Base-by-base conservation (phyloP, 2,113 vertebrate genomes). In the Grus americana region DNA sequence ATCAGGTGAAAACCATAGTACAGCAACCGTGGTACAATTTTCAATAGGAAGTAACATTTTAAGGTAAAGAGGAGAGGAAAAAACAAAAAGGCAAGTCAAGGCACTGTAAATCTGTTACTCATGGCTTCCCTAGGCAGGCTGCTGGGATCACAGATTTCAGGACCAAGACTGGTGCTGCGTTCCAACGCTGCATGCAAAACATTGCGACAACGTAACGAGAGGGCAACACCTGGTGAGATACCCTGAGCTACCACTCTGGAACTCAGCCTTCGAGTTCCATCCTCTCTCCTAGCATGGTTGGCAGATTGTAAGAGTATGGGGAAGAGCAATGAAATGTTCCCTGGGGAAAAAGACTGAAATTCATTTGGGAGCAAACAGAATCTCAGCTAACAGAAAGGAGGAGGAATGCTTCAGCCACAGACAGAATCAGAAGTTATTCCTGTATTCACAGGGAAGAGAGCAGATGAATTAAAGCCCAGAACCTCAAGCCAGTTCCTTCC, bases 151-250 rank as follows among this genome's bases (percentile, higher is more conserved):
- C 11, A 42, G 24, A 8, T 72, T 50, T 11, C 27, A 29, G 36
- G 30, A 61, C 46, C 16, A 6, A 32, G 40, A 36, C 44, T 0
- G 5, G 24, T 20, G 32, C 27, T 34, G 42, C 26, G 34, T 38
- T 52, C 34, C 49, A 32, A 44, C 5, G 29, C 15, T 16, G 23
- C 1, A 0, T 13, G 18, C 46, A 42, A 67, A 54, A 40, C 24
- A 59, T 32, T 0, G 6, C 2, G 2, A 30, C 46, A 23, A 23
- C 5, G 15, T 5, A 15, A 40, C n/a, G 46, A 36, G 1, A 55
- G 22, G 32, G 29, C 38, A 79, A 21, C 3, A 20, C n/a, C 40
- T 49, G 11, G 1, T 22, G 18, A 55, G 30, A 34, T 11, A 62
- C 4, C 52, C 67, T 54, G 34, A 55, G 66, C 46, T 62, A 10